Conservation (phyloP, 1,140 invertebrate species). For the Tribolium madens region DNA sequence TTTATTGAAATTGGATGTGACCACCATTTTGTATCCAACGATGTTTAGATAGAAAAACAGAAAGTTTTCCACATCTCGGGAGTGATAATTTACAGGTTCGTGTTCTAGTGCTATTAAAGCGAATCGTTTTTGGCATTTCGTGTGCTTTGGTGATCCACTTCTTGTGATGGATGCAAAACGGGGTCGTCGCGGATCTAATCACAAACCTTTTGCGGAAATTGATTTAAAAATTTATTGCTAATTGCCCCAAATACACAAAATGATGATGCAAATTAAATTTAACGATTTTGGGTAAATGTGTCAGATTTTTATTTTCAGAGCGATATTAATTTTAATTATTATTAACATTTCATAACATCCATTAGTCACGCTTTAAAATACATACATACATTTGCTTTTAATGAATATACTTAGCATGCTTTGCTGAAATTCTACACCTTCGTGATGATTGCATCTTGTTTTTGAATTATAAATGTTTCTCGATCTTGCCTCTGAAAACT, state of each 20-base stretch:
- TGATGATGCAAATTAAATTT: not conserved
- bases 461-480: no score
- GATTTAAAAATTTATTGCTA: not conserved
- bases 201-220: not conserved
- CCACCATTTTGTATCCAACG: conserved; percentile 16
- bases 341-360: not conserved
- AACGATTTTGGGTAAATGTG: not conserved
- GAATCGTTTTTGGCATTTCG: not conserved
- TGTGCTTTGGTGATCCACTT: not conserved
- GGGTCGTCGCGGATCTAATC: not conserved
- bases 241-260: not conserved
- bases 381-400: not conserved
- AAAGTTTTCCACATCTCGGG: not conserved
- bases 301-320: not conserved
- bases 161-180: not conserved
- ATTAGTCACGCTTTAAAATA: not conserved
- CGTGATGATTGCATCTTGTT: no score
- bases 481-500: no score
- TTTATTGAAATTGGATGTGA: not conserved
- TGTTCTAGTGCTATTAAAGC: not conserved
- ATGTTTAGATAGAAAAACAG: no score
- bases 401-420: not conserved
- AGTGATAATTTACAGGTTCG: not conserved
- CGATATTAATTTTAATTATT: not conserved
- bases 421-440: no score